A percentile compares a stretch with the other conserved stretches of the same genome.
phyloP scores from a whole-genome alignment of 2,888 invertebrate genomes.

The Tipula vernalis region DNA sequence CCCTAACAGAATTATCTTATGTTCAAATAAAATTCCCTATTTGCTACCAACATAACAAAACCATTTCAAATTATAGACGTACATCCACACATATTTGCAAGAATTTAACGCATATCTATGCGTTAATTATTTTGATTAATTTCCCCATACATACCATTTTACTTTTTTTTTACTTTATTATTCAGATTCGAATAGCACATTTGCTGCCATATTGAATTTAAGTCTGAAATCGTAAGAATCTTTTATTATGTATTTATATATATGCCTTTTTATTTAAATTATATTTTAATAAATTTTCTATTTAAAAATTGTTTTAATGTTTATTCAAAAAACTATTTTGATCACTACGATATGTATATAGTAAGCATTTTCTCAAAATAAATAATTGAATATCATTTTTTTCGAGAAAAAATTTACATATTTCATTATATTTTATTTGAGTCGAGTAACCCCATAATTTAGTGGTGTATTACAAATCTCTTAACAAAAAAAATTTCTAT shows the following conservation, averaged over 20 bases:
- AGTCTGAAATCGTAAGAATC: slow-evolving; percentile 6
- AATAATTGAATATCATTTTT: background rate
- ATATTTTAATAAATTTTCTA: background rate
- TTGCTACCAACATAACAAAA: background rate
- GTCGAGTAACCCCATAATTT: background rate
- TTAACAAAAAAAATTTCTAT: background rate
- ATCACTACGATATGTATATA: background rate
- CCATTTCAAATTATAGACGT: background rate
- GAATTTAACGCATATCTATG: background rate
- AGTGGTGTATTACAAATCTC: background rate
- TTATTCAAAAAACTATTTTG: background rate
- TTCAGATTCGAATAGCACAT: background rate
- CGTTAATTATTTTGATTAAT: background rate
- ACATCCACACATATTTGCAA: no score
- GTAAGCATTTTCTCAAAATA: background rate
- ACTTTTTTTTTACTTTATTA: background rate
- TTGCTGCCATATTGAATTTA: slow-evolving; percentile 6
- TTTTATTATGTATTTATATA: background rate
- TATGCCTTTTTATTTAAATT: background rate
- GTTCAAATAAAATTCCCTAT: background rate
- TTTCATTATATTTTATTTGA: background rate
- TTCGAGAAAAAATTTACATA: background rate
- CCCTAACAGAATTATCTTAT: no score
- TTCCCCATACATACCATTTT: background rate
- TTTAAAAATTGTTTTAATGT: background rate